A percentile compares a stretch with the other conserved stretches of the same genome.
These are phyloP conservation scores for Junonia oenone DNA, from an alignment of 2,888 invertebrate genomes.

Conservation along the genomic window DNA sequence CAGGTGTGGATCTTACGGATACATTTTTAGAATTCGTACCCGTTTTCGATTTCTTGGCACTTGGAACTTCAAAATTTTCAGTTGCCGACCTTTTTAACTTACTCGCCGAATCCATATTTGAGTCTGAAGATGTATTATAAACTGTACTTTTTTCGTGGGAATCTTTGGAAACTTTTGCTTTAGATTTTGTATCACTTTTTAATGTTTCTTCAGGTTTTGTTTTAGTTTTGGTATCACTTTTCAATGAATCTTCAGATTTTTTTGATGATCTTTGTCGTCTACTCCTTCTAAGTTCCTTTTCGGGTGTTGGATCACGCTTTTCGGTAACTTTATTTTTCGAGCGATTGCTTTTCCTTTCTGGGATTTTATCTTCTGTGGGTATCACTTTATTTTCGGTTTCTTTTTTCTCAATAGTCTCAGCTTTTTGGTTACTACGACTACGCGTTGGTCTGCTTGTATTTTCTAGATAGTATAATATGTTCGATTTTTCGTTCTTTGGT, in stretches of 20 bases:
- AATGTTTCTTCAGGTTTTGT: conserved; percentile 33
- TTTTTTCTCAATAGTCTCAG: not conserved
- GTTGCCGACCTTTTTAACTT: conserved; percentile 43
- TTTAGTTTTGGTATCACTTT: conserved; percentile 24
- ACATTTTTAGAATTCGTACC: conserved; percentile 24
- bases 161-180: not conserved
- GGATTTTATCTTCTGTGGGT: not conserved
- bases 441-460: conserved; percentile 3
- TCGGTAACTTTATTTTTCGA: conserved; percentile 23
- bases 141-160: conserved; percentile 50
- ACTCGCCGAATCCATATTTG: conserved; percentile 43
- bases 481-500: not conserved
- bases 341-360: not conserved
- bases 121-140: conserved; percentile 50
- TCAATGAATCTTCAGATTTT: conserved; percentile 29
- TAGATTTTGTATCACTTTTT: conserved; percentile 25
- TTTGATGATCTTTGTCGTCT: conserved; percentile 43
- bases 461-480: not conserved
- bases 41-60: conserved; percentile 44
- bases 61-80: conserved; percentile 38
- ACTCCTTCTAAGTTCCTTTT: conserved; percentile 47
- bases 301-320: conserved; percentile 31
- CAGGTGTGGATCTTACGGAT: conserved; percentile 41
- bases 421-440: conserved; percentile 7
- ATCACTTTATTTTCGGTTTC: not conserved